Base-by-base conservation (phyloP, 92 coral and sea anemone species). In the Pocillopora meandrina region DNA sequence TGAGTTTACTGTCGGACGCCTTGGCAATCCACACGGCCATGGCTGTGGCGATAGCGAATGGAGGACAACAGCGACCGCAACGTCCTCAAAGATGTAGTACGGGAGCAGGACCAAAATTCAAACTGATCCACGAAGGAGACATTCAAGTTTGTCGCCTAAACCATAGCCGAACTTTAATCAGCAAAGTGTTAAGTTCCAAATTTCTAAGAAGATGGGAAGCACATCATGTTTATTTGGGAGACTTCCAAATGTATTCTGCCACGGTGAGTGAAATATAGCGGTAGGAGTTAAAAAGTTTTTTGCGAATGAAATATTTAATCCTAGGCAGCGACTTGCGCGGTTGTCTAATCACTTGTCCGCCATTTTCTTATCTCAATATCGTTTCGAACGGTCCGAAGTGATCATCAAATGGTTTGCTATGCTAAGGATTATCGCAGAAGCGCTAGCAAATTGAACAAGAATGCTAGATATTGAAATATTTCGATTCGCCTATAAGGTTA, bases 71-170 rank as follows among this genome's bases (percentile, higher is more conserved):
- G 84, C 91, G 93, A 2, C 98, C 98, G 19, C 95, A 85, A 36
- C 85, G 98, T 61, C 98, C 98, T 1, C 93, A 92, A 33, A 92
- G 98, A 13, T 92, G 95, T 34, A 94, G 98, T 75, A 90, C 94
- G 71, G 96, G 97, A 65, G 97, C 95, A 4, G 98, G 99, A 23
- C 95, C 98, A 52, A 97, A 97, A 89, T 97, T 97, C 82, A 97
- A 97, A 88, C 95, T 97, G n/a, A 83, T 97, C 10, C 97, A 97
- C 92, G 98, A 97, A 91, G 99, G 99, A 20, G 99, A 97, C 71
- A 90, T 97, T 58, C 99, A 97, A 90, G 98, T 97, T 65, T 97
- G 99, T 86, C 99, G 99, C 56, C 88, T 97, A 74, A 97, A 94
- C 90, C 99, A 97, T 82, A 95, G 97, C 79, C 89, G 97, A 42